These are phyloP conservation scores for Pristionchus arcanus DNA, from an alignment of 2,888 invertebrate genomes.

Conservation along the genomic window DNA sequence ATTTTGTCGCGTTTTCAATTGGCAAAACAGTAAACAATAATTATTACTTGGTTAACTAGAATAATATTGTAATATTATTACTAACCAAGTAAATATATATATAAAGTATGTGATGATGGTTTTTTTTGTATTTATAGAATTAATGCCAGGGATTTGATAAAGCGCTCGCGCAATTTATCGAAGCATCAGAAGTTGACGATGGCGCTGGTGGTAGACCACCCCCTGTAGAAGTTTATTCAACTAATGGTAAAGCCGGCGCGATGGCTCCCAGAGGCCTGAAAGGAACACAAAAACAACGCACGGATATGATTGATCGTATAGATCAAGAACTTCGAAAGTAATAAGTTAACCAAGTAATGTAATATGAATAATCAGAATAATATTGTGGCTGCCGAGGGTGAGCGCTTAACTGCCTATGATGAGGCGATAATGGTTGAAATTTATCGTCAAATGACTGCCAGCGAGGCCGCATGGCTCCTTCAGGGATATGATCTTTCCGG, in stretches of 20 bases:
- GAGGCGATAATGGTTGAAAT: neutral
- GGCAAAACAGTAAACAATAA: too few species aligned
- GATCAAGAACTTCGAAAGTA: neutral
- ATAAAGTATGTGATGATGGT: neutral
- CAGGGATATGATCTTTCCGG: neutral
- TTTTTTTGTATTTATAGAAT: neutral
- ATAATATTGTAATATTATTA: too few species aligned
- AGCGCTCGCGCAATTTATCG: neutral
- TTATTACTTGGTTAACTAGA: too few species aligned
- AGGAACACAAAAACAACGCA: neutral
- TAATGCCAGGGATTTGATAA: neutral
- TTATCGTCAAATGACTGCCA: slow-evolving; percentile 8
- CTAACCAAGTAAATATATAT: neutral
- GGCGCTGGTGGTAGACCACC: neutral
- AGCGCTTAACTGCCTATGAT: neutral
- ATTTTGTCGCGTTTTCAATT: too few species aligned
- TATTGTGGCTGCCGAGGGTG: neutral
- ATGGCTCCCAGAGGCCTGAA: neutral
- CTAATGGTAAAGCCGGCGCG: neutral
- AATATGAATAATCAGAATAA: too few species aligned
- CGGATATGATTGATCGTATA: neutral
- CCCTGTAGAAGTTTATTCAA: neutral
- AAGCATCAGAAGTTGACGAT: neutral
- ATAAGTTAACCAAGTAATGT: too few species aligned
- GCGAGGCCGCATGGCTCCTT: slow-evolving; percentile 3